Base-by-base conservation (phyloP, 2,888 invertebrate genomes). In the Meandrusa payeni region DNA sequence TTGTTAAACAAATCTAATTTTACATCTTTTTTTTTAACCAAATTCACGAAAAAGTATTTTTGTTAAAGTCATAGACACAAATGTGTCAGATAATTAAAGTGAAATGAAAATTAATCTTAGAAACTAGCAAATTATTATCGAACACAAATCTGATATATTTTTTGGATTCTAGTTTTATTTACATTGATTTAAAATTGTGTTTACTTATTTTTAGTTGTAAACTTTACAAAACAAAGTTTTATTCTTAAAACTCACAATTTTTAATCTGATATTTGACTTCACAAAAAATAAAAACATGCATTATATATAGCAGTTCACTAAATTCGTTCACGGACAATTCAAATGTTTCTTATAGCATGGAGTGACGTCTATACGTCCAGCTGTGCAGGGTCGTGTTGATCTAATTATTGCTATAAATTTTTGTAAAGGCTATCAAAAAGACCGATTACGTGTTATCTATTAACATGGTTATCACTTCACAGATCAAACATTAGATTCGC, bases 301-400 rank as follows among this genome's bases (percentile, higher is more conserved):
- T 57, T 55, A 62, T 64, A 53, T 56, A 64, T 62, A 69, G 68
- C 70, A 55, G 61, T 41, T 45, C 53, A 54, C 72, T 72, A 66
- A 57, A 60, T 51, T 68, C 61, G 57, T 66, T 64, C 58, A 61
- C 43, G 65, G 62, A 69, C 69, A 67, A 51, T 57, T 67, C 64
- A 68, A 55, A 52, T 51, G 55, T 57, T 60, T 59, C 44, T 70
- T 54, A 61, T 64, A 66, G 69, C 73, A 64, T 61, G 23, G 3
- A 51, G 68, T 71, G 67, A 64, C 64, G 61, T 57, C 73, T 75
- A 75, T 62, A 61, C 66, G 64, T 70, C 69, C 70, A 70, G 72
- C 76, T 69, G 80, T 82, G 82, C 82, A 69, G 62, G 69, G 61
- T 71, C 57, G 74, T 77, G 63, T 38, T 22, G 5, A 55, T 48